Conservation (phyloP, 1,140 invertebrate genomes). For the Wasmannia auropunctata region DNA sequence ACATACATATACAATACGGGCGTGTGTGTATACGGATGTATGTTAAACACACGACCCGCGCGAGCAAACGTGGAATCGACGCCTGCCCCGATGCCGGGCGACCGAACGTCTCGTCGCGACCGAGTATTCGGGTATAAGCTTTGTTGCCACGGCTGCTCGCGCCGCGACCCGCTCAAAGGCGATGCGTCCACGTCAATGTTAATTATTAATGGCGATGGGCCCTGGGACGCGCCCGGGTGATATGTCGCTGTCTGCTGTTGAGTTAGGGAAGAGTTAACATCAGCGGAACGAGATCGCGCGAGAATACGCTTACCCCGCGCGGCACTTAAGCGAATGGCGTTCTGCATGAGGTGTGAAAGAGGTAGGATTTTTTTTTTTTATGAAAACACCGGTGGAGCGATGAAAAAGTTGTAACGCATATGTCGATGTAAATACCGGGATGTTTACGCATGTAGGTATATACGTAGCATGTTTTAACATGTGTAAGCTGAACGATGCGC, state of each 20-base stretch:
- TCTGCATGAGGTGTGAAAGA: background rate
- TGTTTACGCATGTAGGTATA: background rate
- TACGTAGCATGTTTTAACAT: background rate
- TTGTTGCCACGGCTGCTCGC: slow-evolving; percentile 8
- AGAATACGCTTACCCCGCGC: no score
- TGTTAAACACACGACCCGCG: slow-evolving; percentile 25
- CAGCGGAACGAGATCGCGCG: background rate
- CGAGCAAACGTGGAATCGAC: slow-evolving; percentile 42
- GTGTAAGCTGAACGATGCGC: background rate
- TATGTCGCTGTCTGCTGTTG: slow-evolving; percentile 33
- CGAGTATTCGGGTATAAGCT: slow-evolving; percentile 45
- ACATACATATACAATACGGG: background rate
- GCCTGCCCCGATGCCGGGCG: slow-evolving; percentile 11
- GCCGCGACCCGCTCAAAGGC: slow-evolving; percentile 28
- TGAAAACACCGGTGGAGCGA: background rate
- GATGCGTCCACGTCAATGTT: slow-evolving; percentile 44
- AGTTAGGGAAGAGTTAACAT: slow-evolving; percentile 27
- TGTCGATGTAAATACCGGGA: background rate
- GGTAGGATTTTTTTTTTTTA: background rate
- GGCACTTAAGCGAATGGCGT: background rate
- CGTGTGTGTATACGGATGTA: slow-evolving; percentile 3
- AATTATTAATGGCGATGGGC: slow-evolving; percentile 43
- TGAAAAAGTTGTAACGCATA: background rate
- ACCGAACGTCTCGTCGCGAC: slow-evolving; percentile 32
- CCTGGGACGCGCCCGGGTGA: background rate